phyloP scores from a whole-genome alignment of 2,797 vertebrate species.

The Lacerta agilis region DNA sequence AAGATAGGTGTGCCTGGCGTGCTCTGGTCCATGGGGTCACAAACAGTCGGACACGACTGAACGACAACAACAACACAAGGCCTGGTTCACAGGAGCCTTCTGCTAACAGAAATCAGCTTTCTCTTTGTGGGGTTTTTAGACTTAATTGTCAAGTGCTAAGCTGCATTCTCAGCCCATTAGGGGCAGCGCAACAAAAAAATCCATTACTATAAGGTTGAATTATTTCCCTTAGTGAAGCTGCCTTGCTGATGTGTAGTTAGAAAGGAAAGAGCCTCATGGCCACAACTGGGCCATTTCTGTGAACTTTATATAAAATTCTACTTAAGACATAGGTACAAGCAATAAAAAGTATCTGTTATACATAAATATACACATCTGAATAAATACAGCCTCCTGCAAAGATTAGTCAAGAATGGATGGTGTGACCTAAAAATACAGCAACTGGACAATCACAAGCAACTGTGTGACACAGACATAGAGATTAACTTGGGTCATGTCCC shows the following conservation, averaged over 20 bases:
- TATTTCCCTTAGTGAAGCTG: neutral
- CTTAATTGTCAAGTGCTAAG: neutral
- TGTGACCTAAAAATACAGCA: constrained; percentile 60
- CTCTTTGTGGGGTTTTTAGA: neutral
- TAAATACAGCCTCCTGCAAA: constrained; percentile 54
- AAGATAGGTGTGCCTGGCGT: too few relatives aligned
- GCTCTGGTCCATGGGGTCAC: too few relatives aligned
- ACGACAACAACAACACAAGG: too few relatives aligned
- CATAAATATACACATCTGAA: constrained; percentile 62
- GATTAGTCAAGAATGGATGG: constrained; percentile 1
- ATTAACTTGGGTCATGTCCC: neutral
- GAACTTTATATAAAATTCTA: constrained; percentile 69
- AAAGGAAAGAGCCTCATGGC: neutral
- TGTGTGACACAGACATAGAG: constrained; percentile 49
- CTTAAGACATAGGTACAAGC: constrained; percentile 55
- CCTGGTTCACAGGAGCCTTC: too few relatives aligned
- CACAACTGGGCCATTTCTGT: constrained; percentile 26
- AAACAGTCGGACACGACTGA: too few relatives aligned
- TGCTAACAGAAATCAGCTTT: neutral
- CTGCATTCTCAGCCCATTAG: neutral
- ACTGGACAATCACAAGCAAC: constrained; percentile 64
- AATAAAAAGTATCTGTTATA: constrained; percentile 66
- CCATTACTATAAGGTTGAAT: neutral
- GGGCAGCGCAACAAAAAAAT: neutral
- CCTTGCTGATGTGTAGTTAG: fast-evolving